Percentiles rank a stretch among this genome's conserved stretches.
These are phyloP conservation scores for Xenentodon cancila DNA, from an alignment of 2,797 vertebrate species.

Conservation along the genomic window DNA sequence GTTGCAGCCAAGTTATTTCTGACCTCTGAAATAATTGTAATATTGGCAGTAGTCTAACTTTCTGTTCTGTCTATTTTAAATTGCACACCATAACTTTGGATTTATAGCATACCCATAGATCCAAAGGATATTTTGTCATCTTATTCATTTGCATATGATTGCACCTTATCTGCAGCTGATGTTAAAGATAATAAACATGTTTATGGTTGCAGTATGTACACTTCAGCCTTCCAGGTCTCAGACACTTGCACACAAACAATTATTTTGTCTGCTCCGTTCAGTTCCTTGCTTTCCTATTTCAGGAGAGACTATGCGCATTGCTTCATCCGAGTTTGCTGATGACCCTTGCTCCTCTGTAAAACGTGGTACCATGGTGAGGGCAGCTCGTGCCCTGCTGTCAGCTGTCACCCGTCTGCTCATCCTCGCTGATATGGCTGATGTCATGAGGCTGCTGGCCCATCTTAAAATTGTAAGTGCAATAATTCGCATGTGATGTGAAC, in stretches of 20 bases:
- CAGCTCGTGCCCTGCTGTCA: slow-evolving; percentile 93
- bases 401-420: slow-evolving; percentile 97
- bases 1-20: no score
- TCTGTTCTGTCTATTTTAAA: no score
- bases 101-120: not conserved
- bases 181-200: not conserved
- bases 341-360: slow-evolving; percentile 98
- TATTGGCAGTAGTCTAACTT: no score
- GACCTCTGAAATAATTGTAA: no score
- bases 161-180: not conserved
- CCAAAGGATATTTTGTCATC: not conserved
- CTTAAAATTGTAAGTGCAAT: slow-evolving; percentile 92
- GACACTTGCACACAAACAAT: not conserved
- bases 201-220: not conserved
- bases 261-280: not conserved
- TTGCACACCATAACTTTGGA: no score
- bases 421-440: slow-evolving; percentile 97
- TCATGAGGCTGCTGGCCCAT: slow-evolving; percentile 97
- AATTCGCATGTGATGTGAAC: not conserved
- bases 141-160: not conserved
- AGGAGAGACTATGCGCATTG: slow-evolving; percentile 95
- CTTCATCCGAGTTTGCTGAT: slow-evolving; percentile 96
- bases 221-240: not conserved
- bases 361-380: slow-evolving; percentile 97
- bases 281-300: not conserved